Base-by-base conservation (phyloP, 2,888 invertebrate genomes). In the Noctua janthina region DNA sequence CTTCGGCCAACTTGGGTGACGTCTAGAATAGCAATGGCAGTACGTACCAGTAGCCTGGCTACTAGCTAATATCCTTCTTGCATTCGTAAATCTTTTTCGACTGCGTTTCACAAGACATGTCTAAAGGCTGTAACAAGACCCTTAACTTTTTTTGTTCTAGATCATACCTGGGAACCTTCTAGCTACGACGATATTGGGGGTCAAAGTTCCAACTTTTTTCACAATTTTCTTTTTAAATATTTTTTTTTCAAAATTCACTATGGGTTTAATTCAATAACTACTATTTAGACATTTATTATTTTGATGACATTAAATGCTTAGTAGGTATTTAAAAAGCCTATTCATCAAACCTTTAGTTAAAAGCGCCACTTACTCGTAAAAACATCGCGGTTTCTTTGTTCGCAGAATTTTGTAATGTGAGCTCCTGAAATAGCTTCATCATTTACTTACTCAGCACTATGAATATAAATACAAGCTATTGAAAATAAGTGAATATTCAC, bases 311-410 rank as follows among this genome's bases (percentile, higher is more conserved):
- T 46, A 46, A 51, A 67, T 43, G 29, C 59, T 17, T 1, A 10
- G 15, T 39, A 35, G 10, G 8, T 29, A 54, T 23, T 29, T 20
- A 54, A 59, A 35, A 23, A 23, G 20, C 29, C 35, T 49, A 66
- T 64, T 72, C 29, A 62, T 49, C 8, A 39, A 20, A 51, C 0
- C 0, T 15, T 56, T 74, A 51, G 43, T 54, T 59, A 49, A 70
- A 62, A 74, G 20, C 67, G 15, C 29, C 64, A 79, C 29, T 71
- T 83, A 49, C 20, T 66, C 10, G 64, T 64, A 39, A 72, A 82
- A 72, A 75, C 43, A 78, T 39, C 17, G 70, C 56, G 49, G 67
- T 69, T 49, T 43, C 71, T 72, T 75, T 83, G 43, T 83, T 46
- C 35, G 46, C 68, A n/a, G n/a, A 74, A 64, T 68, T 39, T 72